Evolutionary conservation across 1,140 invertebrate genomes (phyloP).

Genomic region (Fopius arisanus): DNA sequence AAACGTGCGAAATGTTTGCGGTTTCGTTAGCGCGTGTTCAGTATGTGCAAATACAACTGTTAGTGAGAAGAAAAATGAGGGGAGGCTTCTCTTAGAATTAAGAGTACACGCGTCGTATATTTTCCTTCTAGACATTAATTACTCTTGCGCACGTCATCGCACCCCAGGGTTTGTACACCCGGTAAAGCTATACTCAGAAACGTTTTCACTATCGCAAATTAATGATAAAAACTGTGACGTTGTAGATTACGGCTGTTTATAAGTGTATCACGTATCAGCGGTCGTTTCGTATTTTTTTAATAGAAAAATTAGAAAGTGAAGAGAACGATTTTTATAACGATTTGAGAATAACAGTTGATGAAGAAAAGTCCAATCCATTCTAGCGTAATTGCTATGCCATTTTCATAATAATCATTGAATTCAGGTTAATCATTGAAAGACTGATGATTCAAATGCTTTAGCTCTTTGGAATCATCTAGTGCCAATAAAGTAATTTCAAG

Average conservation of each 20-base stretch:
- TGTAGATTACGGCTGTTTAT: neutral
- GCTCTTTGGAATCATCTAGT: no score
- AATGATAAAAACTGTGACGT: neutral
- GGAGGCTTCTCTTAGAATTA: slow-evolving; percentile 10
- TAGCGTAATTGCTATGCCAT: no score
- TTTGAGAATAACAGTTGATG: no score
- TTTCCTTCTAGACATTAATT: slow-evolving; percentile 28
- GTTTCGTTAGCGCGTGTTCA: neutral
- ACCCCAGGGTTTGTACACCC: neutral
- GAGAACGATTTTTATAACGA: no score
- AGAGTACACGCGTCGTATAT: slow-evolving; percentile 14
- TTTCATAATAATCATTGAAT: no score
- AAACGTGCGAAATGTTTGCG: neutral
- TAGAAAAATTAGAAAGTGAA: no score
- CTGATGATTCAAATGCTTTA: no score
- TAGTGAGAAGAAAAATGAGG: neutral
- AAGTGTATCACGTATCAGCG: neutral
- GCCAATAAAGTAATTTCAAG: no score
- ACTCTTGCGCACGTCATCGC: slow-evolving; percentile 16
- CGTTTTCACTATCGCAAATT: neutral
- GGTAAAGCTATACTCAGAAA: neutral
- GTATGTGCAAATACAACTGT: neutral
- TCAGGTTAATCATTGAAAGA: no score
- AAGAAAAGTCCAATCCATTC: no score
- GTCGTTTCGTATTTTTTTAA: no score